Evolutionary conservation across 1,140 invertebrate genomes (phyloP), one percentile per base, ranked within the genome.

Genomic region (Bombus superbus): DNA sequence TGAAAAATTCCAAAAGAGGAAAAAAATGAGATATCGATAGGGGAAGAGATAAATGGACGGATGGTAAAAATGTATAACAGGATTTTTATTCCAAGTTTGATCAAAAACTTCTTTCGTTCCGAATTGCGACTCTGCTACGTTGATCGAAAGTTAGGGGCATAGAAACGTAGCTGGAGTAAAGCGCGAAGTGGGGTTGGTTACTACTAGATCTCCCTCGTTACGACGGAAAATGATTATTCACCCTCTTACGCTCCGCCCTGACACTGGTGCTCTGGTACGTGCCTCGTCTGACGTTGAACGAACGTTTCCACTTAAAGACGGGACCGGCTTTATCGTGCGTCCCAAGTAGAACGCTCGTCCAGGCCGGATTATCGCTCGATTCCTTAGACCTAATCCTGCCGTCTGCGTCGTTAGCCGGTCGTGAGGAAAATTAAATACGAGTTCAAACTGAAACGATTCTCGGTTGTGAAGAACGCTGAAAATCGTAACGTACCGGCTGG

Each of bases 161-260:
- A 72, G 83, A 85, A 90, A 85, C 71, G 86, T 64, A 22, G 62
- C 59, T 76, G 85, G 85, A 81, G 79, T 78, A 84, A 88, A 88
- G 91, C 87, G 90, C 82, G 85, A 92, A 91, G 86, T 89, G 88
- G 91, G 89, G 86, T 85, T 86, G 90, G 92, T 92, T 92, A 93
- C 90, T 89, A 88, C 90, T 92, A 88, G 91, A 93, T 93, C 88
- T 90, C 84, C 81, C 87, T 93, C 89, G 92, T 91, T 92, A 92
- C 91, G 89, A 91, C 78, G 83, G 90, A 88, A 93, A 94, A 94
- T 94, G 91, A 93, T 94, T 93, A 94, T 94, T 94, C 93, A 92
- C 93, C 91, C 83, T 86, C 77, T 90, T 78, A 76, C 84, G 69
- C 75, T 71, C 79, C 83, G 79, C 47, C 83, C 53, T 83, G 66